Conservation (phyloP, 2,888 invertebrate genomes). For the Mythimna impura region DNA sequence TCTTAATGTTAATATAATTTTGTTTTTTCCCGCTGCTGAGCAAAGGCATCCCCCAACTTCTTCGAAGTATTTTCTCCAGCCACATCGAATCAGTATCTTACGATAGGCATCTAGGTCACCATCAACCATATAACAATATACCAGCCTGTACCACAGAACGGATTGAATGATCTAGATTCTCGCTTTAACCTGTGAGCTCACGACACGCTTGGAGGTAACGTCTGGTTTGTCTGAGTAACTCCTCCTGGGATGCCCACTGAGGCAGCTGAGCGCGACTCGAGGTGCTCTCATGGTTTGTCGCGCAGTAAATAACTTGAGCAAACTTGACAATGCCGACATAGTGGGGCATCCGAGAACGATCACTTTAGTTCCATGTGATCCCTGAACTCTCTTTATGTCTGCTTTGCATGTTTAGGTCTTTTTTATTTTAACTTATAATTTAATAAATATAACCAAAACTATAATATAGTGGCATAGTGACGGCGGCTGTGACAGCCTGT, state of each 20-base stretch:
- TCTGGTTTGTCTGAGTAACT: constrained; percentile 77
- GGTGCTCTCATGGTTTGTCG: constrained; percentile 64
- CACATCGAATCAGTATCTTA: no score
- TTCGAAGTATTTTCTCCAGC: no score
- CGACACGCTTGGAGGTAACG: constrained; percentile 72
- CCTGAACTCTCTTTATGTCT: constrained; percentile 65
- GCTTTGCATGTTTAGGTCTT: constrained; percentile 70
- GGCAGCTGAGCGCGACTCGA: constrained; percentile 52
- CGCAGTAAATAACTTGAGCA: constrained; percentile 69
- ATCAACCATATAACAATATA: not conserved
- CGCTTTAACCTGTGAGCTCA: constrained; percentile 54
- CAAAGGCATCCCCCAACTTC: no score
- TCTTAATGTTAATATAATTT: not conserved
- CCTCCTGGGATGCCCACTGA: constrained; percentile 60
- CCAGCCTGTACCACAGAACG: not conserved
- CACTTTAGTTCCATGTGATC: constrained; percentile 44
- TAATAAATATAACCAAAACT: constrained; percentile 60
- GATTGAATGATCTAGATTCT: not conserved
- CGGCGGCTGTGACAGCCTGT: constrained; percentile 66
- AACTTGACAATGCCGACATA: constrained; percentile 76
- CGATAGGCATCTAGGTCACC: no score
- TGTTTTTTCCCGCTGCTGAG: no score
- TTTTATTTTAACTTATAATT: constrained; percentile 64
- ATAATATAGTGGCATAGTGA: constrained; percentile 74
- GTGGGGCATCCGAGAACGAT: constrained; percentile 71